Percentiles rank a stretch among this genome's conserved stretches.
These are phyloP conservation scores for Sarcophaga variegata DNA, from an alignment of 2,888 invertebrate genomes.

Conservation along the genomic window DNA sequence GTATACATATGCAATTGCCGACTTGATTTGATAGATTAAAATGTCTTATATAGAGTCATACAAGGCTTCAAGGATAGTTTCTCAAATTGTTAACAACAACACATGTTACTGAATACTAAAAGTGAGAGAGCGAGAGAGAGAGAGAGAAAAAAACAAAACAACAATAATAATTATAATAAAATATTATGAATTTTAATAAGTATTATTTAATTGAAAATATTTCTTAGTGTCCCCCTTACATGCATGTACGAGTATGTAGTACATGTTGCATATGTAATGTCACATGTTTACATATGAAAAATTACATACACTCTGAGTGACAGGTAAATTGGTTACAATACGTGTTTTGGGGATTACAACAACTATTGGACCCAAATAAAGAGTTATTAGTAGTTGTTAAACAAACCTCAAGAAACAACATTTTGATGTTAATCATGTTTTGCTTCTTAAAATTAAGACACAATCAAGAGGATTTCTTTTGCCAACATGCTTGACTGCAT, in stretches of 20 bases:
- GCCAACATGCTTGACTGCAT: neutral
- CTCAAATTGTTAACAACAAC: neutral
- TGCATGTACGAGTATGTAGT: neutral
- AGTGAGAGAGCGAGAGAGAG: no score
- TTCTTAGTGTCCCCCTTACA: neutral
- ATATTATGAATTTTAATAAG: neutral
- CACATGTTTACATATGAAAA: neutral
- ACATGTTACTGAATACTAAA: no score
- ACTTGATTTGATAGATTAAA: constrained; percentile 1
- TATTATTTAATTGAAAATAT: neutral
- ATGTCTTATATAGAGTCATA: neutral
- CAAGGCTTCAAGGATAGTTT: neutral
- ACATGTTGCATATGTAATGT: neutral
- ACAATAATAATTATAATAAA: neutral
- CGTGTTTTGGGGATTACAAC: neutral
- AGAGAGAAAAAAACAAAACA: neutral
- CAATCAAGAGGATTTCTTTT: neutral
- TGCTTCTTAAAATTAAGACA: neutral
- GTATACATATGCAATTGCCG: neutral
- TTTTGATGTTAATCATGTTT: constrained; percentile 18
- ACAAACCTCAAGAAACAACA: constrained; percentile 48
- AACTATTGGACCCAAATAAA: neutral
- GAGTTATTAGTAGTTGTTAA: constrained; percentile 52
- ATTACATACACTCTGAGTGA: constrained; percentile 19
- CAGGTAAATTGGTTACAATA: constrained; percentile 8